These are phyloP conservation scores for Acipenser transmontanus DNA, from an alignment of 2,797 vertebrate genomes.

Conservation along the genomic window DNA sequence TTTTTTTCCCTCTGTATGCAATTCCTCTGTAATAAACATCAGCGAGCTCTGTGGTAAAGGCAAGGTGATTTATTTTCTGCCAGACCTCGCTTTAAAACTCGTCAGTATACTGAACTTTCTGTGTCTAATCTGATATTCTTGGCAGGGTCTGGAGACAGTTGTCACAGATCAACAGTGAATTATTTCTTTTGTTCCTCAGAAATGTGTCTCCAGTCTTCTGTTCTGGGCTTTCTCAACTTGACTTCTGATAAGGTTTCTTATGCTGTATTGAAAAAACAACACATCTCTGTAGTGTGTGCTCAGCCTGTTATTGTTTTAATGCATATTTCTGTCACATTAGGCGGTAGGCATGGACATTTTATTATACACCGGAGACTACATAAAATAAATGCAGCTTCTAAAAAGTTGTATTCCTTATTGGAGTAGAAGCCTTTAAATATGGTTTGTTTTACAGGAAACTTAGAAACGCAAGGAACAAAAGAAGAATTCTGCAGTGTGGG, in stretches of 20 bases:
- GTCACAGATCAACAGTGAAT: conserved; percentile 16
- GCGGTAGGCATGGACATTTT: conserved; percentile 20
- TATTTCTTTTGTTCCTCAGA: not conserved
- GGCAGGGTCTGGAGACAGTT: conserved; percentile 6
- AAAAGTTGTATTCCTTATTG: not conserved
- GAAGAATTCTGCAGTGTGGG: too few species aligned
- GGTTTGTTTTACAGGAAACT: not conserved
- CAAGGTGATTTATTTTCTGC: conserved; percentile 46
- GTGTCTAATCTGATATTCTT: conserved; percentile 22
- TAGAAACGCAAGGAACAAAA: too few species aligned
- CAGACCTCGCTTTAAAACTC: conserved; percentile 35
- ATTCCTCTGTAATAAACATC: conserved; percentile 39
- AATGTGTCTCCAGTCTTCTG: not conserved
- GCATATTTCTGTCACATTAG: conserved; percentile 23
- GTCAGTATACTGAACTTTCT: conserved; percentile 30
- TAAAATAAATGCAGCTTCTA: conserved; percentile 25
- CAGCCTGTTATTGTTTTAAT: conserved; percentile 14
- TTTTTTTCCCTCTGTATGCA: conserved; percentile 24
- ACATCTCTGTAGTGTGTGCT: not conserved
- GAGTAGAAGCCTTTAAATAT: not conserved
- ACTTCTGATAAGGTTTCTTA: too few species aligned
- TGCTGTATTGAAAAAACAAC: not conserved
- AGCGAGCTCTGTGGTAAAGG: conserved; percentile 40
- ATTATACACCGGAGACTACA: conserved; percentile 22
- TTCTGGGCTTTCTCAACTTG: not conserved